phyloP scores from a whole-genome alignment of 2,113 vertebrate species.

The Glaucidium brasilianum region DNA sequence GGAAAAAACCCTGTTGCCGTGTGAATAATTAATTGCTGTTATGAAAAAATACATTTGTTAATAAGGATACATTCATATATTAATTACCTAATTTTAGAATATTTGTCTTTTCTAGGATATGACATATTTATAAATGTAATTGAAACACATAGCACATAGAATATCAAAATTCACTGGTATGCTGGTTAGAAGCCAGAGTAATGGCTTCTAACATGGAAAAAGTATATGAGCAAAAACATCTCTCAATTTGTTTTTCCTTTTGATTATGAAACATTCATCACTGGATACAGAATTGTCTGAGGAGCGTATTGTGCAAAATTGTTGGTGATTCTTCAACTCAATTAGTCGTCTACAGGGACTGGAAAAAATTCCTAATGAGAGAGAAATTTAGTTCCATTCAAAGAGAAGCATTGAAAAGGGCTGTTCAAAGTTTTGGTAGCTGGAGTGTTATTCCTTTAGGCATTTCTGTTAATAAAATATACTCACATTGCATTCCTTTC shows the following conservation, averaged over 20 bases:
- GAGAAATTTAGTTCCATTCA: background rate
- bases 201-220: background rate
- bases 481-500: background rate
- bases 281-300: background rate
- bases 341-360: background rate
- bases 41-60: constrained; percentile 32
- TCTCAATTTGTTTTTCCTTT: background rate
- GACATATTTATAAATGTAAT: constrained; percentile 13
- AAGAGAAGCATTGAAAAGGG: background rate
- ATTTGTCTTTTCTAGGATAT: constrained; percentile 12
- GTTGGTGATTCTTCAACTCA: background rate
- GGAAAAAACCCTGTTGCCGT: background rate
- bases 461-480: constrained; percentile 12
- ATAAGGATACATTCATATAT: background rate
- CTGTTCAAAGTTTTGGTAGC: constrained; percentile 1
- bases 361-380: background rate
- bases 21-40: constrained; percentile 23
- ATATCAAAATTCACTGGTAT: background rate
- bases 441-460: background rate
- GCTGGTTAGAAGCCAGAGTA: background rate
- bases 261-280: background rate
- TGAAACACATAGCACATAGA: background rate
- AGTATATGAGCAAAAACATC: background rate
- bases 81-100: constrained; percentile 14
- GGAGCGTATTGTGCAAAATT: background rate